phyloP scores from a whole-genome alignment of 2,888 invertebrate genomes.

The Baccha elongata region DNA sequence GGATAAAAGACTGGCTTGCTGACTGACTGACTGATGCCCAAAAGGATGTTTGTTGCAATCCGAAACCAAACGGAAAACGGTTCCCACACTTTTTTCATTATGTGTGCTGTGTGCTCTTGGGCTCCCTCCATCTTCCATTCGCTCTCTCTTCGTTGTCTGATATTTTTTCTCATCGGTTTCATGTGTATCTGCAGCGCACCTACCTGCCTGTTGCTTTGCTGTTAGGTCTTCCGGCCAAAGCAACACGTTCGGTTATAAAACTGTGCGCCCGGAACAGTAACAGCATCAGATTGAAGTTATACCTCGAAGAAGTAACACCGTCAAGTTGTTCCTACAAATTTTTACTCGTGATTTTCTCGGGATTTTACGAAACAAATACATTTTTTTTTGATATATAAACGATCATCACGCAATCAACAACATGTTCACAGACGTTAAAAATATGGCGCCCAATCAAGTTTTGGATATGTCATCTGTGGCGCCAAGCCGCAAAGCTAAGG shows the following conservation, averaged over 20 bases:
- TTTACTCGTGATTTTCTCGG: constrained; percentile 21
- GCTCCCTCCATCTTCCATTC: constrained; percentile 30
- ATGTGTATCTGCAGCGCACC: constrained; percentile 60
- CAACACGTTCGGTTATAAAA: constrained; percentile 78
- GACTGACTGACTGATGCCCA: constrained; percentile 61
- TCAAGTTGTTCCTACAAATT: constrained; percentile 30
- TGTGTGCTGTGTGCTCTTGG: constrained; percentile 17
- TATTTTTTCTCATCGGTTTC: constrained; percentile 46
- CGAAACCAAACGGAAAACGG: constrained; percentile 69
- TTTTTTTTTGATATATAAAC: constrained; percentile 39
- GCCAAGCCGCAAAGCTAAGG: constrained; percentile 73
- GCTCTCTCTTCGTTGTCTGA: constrained; percentile 30
- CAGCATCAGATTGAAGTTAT: constrained; percentile 81
- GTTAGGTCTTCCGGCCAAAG: constrained; percentile 63
- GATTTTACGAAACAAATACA: constrained; percentile 3
- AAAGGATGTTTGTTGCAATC: constrained; percentile 68
- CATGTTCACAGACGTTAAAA: constrained; percentile 81
- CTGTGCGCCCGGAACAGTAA: constrained; percentile 79
- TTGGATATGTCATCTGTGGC: constrained; percentile 59
- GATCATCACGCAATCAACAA: constrained; percentile 37
- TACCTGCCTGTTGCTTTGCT: constrained; percentile 62
- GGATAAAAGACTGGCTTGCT: constrained; percentile 42
- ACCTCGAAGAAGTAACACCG: constrained; percentile 79
- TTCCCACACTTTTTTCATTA: constrained; percentile 65
- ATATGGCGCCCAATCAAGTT: constrained; percentile 75